These are phyloP conservation scores for Alcedo atthis DNA, from an alignment of 2,797 vertebrate species.

Conservation along the genomic window DNA sequence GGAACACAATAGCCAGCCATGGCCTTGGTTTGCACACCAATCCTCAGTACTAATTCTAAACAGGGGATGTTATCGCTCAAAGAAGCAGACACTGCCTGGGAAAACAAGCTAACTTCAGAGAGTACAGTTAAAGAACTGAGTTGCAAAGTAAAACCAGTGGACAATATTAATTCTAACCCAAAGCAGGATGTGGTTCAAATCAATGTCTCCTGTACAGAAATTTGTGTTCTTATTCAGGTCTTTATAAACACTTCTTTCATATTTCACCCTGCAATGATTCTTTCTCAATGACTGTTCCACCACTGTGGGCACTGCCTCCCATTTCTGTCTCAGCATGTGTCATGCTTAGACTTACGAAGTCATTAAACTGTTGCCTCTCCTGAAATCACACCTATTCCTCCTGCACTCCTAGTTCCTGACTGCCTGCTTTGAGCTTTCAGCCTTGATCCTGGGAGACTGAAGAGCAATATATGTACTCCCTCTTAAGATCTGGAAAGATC, in stretches of 20 bases:
- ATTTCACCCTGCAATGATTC: neutral
- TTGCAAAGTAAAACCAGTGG: too few species aligned
- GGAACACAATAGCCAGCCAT: too few species aligned
- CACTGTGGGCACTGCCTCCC: neutral
- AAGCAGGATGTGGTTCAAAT: constrained; percentile 18
- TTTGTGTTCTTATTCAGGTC: neutral
- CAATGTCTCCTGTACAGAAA: neutral
- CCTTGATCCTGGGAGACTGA: neutral
- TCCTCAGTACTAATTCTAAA: too few species aligned
- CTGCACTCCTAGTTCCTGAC: neutral
- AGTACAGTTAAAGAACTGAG: too few species aligned
- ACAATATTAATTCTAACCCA: too few species aligned
- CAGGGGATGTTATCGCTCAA: too few species aligned
- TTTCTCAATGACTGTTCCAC: neutral
- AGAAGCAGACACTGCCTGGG: too few species aligned
- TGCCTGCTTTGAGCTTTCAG: neutral
- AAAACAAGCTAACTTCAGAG: too few species aligned
- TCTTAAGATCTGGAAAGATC: neutral
- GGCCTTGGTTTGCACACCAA: too few species aligned
- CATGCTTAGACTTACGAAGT: neutral
- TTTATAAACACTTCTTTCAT: neutral
- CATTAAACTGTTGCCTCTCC: neutral
- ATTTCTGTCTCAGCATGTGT: neutral
- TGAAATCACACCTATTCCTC: neutral
- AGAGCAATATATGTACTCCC: neutral